Conservation (phyloP, 2,888 invertebrate genomes). For the Lasioglossum oenotherae region DNA sequence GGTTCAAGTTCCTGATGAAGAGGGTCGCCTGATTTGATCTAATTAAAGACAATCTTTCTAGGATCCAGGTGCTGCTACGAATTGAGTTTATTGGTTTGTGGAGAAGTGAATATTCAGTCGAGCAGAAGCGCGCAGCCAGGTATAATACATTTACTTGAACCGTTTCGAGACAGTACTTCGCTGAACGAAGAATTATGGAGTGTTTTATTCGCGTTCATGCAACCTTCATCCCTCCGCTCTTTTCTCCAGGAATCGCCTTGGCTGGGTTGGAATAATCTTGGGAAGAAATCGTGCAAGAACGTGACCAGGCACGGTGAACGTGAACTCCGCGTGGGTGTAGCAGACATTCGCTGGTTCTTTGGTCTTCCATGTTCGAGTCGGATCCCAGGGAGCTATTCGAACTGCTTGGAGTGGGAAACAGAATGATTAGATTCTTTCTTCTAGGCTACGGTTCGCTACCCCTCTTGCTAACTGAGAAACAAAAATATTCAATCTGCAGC, state of each 20-base stretch:
- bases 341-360: conserved; percentile 20
- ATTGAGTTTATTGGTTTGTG: too few relatives aligned
- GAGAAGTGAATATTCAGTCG: background rate
- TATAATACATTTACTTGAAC: background rate
- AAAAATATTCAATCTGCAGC: background rate
- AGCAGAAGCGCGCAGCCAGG: background rate
- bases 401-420: background rate
- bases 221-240: conserved; percentile 14
- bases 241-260: conserved; percentile 5
- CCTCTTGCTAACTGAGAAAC: background rate
- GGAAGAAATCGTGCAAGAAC: conserved; percentile 27
- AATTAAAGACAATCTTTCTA: background rate
- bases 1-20: background rate
- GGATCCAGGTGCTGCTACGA: background rate
- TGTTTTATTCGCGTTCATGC: conserved; percentile 15
- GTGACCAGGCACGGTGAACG: conserved; percentile 32
- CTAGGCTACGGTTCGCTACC: background rate
- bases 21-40: background rate
- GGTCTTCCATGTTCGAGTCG: conserved; percentile 4
- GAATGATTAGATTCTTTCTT: conserved; percentile 2
- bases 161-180: background rate
- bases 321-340: conserved; percentile 28
- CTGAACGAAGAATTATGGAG: conserved; percentile 12
- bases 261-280: conserved; percentile 25
- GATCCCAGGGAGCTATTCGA: conserved; percentile 12